Conservation (phyloP, 1,140 invertebrate species). For the Odontomachus brunneus region DNA sequence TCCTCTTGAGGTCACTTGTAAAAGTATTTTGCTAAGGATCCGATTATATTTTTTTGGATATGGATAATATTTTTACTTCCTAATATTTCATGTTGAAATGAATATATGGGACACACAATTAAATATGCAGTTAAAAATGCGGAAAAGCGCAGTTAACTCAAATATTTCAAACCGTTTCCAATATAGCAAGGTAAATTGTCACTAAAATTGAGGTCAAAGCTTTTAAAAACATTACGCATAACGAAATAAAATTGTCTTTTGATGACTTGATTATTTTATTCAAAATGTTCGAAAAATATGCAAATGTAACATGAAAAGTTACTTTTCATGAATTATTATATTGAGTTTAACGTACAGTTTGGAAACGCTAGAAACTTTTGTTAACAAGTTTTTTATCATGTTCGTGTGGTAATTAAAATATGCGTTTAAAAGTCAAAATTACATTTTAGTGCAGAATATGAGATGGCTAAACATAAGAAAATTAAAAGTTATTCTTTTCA, state of each 20-base stretch:
- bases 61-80: too few relatives aligned
- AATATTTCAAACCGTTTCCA: too few relatives aligned
- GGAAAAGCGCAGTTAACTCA: too few relatives aligned
- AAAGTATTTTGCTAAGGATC: too few relatives aligned
- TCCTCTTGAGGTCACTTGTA: too few relatives aligned
- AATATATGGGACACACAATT: too few relatives aligned
- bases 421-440: conserved; percentile 5
- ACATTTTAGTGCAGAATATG: conserved; percentile 12
- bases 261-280: not conserved
- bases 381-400: not conserved
- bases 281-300: not conserved
- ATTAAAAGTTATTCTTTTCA: conserved; percentile 60
- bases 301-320: not conserved
- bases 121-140: too few relatives aligned
- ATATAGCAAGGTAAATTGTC: too few relatives aligned
- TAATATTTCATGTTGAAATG: too few relatives aligned
- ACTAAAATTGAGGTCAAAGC: too few relatives aligned
- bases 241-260: conserved; percentile 21
- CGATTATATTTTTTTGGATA: too few relatives aligned
- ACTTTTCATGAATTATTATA: conserved; percentile 3
- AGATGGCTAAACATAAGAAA: conserved; percentile 57
- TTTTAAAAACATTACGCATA: not conserved
- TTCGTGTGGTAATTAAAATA: not conserved
- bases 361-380: not conserved
- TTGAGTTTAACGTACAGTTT: not conserved